Evolutionary conservation across 2,888 invertebrate species (phyloP).

Genomic region (Dione juno): DNA sequence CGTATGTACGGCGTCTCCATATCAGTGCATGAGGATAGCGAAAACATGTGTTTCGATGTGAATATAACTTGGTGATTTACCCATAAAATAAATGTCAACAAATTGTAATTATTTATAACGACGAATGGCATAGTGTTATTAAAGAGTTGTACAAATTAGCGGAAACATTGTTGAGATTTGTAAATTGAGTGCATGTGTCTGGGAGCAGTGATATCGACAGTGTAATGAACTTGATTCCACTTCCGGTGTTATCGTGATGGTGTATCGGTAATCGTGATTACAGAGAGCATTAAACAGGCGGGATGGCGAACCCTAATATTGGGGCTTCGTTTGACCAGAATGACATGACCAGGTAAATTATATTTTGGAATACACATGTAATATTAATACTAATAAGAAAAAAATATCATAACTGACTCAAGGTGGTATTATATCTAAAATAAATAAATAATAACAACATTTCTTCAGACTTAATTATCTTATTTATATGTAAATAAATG

Average conservation of each 20-base stretch:
- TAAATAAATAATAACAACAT: no score
- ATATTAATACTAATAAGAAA: constrained; percentile 16
- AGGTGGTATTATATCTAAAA: no score
- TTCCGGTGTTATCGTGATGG: constrained; percentile 67
- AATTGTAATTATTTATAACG: constrained; percentile 65
- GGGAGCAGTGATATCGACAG: constrained; percentile 60
- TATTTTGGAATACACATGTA: not conserved
- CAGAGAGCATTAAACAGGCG: constrained; percentile 54
- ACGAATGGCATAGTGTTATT: constrained; percentile 54
- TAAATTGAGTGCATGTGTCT: constrained; percentile 46
- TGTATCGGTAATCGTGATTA: constrained; percentile 58
- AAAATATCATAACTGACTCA: no score
- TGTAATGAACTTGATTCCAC: constrained; percentile 54
- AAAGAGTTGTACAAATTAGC: constrained; percentile 46
- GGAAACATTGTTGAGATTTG: constrained; percentile 49
- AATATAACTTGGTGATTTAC: constrained; percentile 68
- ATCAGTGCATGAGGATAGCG: constrained; percentile 61
- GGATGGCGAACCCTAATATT: constrained; percentile 82
- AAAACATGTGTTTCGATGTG: constrained; percentile 82
- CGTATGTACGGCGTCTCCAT: constrained; percentile 60
- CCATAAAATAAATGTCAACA: constrained; percentile 70
- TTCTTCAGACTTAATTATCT: no score
- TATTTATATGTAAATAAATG: no score
- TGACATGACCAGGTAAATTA: constrained; percentile 85
- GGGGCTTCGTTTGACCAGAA: constrained; percentile 88